Percentiles rank a stretch among this genome's conserved stretches.
Conservation (phyloP, 1,140 invertebrate genomes). For the Leptopilina clavipes region DNA sequence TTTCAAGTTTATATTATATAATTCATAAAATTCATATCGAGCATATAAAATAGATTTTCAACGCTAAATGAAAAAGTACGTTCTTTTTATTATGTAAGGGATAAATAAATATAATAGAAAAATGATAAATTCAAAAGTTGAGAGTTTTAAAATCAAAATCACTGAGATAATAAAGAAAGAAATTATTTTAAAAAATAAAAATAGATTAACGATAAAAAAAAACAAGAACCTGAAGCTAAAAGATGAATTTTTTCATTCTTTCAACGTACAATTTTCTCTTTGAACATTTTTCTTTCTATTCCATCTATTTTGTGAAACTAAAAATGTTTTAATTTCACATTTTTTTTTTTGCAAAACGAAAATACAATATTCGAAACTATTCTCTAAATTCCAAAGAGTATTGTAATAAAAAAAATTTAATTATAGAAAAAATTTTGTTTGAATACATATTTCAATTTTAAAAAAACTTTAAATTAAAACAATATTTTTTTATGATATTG, state of each 20-base stretch:
- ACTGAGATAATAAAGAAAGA: background rate
- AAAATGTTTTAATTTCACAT: background rate
- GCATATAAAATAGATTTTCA: slow-evolving; percentile 2
- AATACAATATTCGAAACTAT: no score
- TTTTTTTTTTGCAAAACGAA: background rate
- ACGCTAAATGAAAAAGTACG: slow-evolving; percentile 13
- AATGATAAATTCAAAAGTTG: background rate
- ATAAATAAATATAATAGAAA: background rate
- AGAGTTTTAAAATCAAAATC: background rate
- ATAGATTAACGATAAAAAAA: background rate
- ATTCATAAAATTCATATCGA: background rate
- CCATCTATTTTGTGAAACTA: background rate
- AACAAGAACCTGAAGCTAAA: background rate
- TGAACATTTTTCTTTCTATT: background rate
- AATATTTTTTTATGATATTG: no score
- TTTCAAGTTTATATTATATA: background rate
- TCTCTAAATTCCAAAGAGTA: no score
- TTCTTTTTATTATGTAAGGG: background rate
- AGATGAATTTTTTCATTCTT: background rate
- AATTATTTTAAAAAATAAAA: background rate
- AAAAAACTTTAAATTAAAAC: no score
- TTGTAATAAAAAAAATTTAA: no score
- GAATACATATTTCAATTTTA: no score
- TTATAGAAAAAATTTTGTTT: no score
- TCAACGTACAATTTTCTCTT: background rate